Base-by-base conservation (phyloP, 2,888 invertebrate species). In the Chromoteleia sp. region DNA sequence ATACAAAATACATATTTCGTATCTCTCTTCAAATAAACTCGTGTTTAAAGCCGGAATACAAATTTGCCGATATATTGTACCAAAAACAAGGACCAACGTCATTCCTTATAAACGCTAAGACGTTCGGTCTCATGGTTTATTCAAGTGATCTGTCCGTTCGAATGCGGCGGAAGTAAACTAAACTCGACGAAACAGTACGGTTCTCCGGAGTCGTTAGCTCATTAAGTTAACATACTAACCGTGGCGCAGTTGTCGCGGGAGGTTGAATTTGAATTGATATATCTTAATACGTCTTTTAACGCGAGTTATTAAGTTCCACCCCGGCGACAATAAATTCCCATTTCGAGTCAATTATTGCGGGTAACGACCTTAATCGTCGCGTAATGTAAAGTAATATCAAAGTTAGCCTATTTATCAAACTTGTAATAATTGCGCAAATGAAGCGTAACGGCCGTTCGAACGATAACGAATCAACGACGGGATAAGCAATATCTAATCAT, bases 171-270 rank as follows among this genome's bases (percentile, higher is more conserved):
- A 39, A 39, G 63, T 56, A 77, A 77, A 65, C 79, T 74, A 74
- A 80, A 74, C 74, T 74, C 73, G 33, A 80, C 74, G 68, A 78
- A 80, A 74, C 74, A 63, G 74, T 68, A 74, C 68, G 48, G 56
- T 80, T 63, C 79, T 74, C 68, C 61, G 50, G 29, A 80, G 79
- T 74, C 79, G 74, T 80, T 80, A 74, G 68, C 74, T 80, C 79
- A 80, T 80, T 80, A 80, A 67, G 74, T 74, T 80, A 80, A 80
- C 68, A 80, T 61, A 74, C 73, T 74, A 73, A 80, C 74, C 74
- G 68, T 25, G 61, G 19, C 21, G 50, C 36, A 80, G 68, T 74
- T 54, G 67, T 74, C 68, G 67, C 36, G 12, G 36, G 43, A 15
- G 36, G 52, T 25, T 39, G 25, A 36, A 73, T 68, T 68, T 63